Conservation (phyloP, 2,888 invertebrate species). For the Diploptera punctata region DNA sequence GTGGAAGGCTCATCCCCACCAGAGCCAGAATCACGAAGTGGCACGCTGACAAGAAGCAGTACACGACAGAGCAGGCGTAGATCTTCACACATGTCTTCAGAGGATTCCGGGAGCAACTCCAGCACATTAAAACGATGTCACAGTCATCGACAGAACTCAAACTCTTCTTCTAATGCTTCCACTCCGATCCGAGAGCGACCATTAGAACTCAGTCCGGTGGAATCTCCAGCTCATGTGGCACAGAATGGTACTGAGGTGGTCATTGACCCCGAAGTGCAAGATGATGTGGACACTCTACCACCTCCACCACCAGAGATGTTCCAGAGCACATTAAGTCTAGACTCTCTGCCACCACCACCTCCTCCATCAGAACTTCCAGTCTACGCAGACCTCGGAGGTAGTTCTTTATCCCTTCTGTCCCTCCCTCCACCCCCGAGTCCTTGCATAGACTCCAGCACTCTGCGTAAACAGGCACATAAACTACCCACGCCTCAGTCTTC, state of each 20-base stretch:
- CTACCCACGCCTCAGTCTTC: constrained; percentile 29
- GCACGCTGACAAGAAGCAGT: constrained; percentile 44
- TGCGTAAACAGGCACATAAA: constrained; percentile 35
- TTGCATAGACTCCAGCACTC: constrained; percentile 38
- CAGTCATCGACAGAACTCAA: constrained; percentile 36
- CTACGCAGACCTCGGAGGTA: constrained; percentile 68
- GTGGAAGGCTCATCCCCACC: constrained; percentile 34
- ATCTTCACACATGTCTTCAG: constrained; percentile 24
- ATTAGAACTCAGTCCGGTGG: constrained; percentile 26
- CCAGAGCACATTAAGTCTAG: constrained; percentile 77
- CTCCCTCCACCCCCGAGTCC: constrained; percentile 74
- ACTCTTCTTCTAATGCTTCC: constrained; percentile 38
- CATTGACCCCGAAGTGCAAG: constrained; percentile 32
- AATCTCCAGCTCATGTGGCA: constrained; percentile 27
- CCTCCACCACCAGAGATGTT: constrained; percentile 79
- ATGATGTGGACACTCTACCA: constrained; percentile 56
- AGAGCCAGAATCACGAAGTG: constrained; percentile 45
- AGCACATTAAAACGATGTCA: constrained; percentile 42
- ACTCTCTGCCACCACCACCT: constrained; percentile 81
- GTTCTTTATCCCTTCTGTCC: constrained; percentile 72
- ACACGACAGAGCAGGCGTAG: constrained; percentile 35
- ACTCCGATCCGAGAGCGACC: constrained; percentile 36
- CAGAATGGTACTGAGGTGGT: constrained; percentile 24
- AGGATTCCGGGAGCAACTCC: constrained; percentile 42
- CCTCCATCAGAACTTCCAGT: constrained; percentile 65